Evolutionary conservation across 2,888 invertebrate species (phyloP).

Genomic region (Siphlonurus alternatus): DNA sequence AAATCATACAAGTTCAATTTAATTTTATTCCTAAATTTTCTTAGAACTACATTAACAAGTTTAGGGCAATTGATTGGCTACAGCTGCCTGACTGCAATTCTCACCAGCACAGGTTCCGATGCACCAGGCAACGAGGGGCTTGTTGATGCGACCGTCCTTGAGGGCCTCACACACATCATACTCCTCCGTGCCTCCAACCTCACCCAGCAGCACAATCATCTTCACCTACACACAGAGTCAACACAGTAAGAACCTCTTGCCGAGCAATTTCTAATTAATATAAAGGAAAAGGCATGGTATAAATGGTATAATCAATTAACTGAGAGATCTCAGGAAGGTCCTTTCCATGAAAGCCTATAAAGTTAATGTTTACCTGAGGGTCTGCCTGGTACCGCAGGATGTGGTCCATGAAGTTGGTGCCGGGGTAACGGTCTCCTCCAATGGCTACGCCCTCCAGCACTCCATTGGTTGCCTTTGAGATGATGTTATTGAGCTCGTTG

Average conservation of each 20-base stretch:
- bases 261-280: no score
- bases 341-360: no score
- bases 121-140: constrained; percentile 97
- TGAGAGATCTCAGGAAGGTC: no score
- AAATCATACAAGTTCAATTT: no score
- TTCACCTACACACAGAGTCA: constrained; percentile 56
- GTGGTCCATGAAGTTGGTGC: constrained; percentile 96
- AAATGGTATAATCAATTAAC: no score
- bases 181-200: constrained; percentile 97
- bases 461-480: constrained; percentile 92
- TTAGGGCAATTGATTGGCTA: no score
- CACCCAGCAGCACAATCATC: constrained; percentile 89
- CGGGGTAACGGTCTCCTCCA: constrained; percentile 94
- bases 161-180: constrained; percentile 89
- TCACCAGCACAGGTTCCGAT: constrained; percentile 75
- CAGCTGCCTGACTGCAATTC: no score
- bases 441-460: constrained; percentile 97
- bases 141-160: constrained; percentile 60
- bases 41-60: no score
- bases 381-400: constrained; percentile 60
- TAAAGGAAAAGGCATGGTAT: no score
- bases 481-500: constrained; percentile 95
- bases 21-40: no score
- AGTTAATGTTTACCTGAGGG: constrained; percentile 36
- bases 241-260: no score